Evolutionary conservation across 2,797 vertebrate species (phyloP), one percentile per base, ranked within the genome.

Genomic region (Karalla daura): DNA sequence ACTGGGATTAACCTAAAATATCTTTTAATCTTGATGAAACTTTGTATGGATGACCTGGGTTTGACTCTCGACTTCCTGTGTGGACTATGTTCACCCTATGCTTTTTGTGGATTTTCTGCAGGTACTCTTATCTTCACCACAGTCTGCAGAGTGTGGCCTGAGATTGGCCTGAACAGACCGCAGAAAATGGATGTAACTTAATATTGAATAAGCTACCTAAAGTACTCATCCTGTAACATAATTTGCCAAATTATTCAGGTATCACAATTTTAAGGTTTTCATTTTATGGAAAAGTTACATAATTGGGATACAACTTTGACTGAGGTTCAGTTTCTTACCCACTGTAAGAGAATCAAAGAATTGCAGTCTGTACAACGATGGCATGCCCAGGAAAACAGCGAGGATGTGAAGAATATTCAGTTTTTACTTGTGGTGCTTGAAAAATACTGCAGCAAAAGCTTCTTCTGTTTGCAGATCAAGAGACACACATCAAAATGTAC

Each of bases 401-500:
- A 15, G 1, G 21, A 32, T 45, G 6, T 6, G 11, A 49, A 21
- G 28, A 15, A 15, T 12, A 17, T 10, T 20, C 7, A 18, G 32
- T 23, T 15, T 30, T 56, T 52, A 3, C 40, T 50, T 8, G 9
- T 18, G 46, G 17, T 18, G 4, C 14, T 21, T 17, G 32, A 45
- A 21, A 51, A 2, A 35, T 23, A n/a, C 1, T 27, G 64, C 49
- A 67, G 49, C 25, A 28, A 8, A 72, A 40, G 45, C 30, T 60
- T 81, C 74, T 50, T 39, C n/a, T 61, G 11, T 35, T 28, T 54
- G 27, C 47, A 17, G 56, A 83, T 71, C 50, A 69, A 70, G 70
- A 74, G 60, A 63, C 75, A 63, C 51, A 46, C 55, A 76, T 86
- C 61, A 74, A 60, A 84, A 75, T 87, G 67, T 68, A 77, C 72